Evolutionary conservation across 1,140 invertebrate species (phyloP).

Genomic region (Heliconius congener): DNA sequence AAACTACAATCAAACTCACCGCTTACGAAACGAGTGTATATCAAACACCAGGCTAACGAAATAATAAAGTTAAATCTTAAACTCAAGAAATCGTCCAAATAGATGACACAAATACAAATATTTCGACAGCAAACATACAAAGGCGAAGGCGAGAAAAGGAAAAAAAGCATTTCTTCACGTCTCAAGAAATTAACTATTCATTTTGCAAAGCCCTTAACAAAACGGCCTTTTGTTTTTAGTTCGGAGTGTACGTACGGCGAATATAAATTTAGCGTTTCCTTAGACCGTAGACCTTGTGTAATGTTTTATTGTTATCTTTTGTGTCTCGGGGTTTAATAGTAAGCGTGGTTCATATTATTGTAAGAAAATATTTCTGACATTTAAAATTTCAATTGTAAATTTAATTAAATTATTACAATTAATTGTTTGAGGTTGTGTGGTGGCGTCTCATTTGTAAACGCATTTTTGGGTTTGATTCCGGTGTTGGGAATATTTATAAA

Average conservation of each 20-base stretch:
- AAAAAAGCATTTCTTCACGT: conserved; percentile 3
- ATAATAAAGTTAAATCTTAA: not conserved
- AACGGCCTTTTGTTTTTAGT: conserved; percentile 13
- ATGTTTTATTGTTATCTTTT: conserved; percentile 7
- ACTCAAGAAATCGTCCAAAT: not conserved
- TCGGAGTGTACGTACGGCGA: conserved; percentile 3
- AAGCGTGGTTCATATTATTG: not conserved
- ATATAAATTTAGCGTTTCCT: conserved; percentile 11
- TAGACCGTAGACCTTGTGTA: not conserved
- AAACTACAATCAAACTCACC: no score
- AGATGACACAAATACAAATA: not conserved
- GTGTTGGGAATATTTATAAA: no score
- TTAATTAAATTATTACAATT: not conserved
- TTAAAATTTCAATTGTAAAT: not conserved
- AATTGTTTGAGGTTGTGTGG: no score
- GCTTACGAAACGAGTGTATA: no score
- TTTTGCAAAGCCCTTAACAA: conserved; percentile 14
- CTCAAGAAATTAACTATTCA: conserved; percentile 14
- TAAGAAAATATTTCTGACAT: not conserved
- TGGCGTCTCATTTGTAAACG: no score
- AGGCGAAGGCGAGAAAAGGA: not conserved
- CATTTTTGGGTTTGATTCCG: no score
- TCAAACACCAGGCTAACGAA: no score
- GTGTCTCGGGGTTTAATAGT: not conserved
- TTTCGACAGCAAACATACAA: not conserved